These are phyloP conservation scores for Macrophya annulata DNA, from an alignment of 2,888 invertebrate species.

Conservation along the genomic window DNA sequence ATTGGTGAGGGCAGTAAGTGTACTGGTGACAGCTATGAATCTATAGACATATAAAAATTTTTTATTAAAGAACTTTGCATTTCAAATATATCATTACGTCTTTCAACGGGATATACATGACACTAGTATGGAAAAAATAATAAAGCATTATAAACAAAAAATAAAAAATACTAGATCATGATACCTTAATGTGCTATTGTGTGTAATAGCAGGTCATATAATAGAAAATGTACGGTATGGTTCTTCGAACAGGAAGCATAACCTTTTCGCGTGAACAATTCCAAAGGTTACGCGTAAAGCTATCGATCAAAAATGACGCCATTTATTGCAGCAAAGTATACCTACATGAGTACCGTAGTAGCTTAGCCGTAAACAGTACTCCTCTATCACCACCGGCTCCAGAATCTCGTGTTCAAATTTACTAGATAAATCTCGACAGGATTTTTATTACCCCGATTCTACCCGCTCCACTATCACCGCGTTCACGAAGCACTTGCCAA, in stretches of 20 bases:
- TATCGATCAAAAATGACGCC: constrained; percentile 54
- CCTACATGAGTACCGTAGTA: constrained; percentile 32
- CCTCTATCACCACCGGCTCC: constrained; percentile 37
- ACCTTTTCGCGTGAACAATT: constrained; percentile 57
- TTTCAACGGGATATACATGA: constrained; percentile 21
- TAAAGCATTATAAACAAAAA: neutral
- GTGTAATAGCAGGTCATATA: constrained; percentile 51
- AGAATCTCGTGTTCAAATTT: constrained; percentile 50
- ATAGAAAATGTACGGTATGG: constrained; percentile 49
- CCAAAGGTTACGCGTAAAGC: constrained; percentile 55
- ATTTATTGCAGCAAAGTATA: constrained; percentile 45
- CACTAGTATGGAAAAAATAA: neutral
- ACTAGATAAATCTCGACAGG: constrained; percentile 36
- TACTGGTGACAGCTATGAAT: neutral
- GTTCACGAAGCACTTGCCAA: neutral
- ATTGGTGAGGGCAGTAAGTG: neutral
- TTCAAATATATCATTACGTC: constrained; percentile 31
- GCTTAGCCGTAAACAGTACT: constrained; percentile 50
- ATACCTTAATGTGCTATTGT: constrained; percentile 57
- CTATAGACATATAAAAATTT: neutral
- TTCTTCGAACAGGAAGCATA: constrained; percentile 57
- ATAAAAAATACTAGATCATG: constrained; percentile 43
- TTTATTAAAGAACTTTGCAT: neutral
- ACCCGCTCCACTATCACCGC: neutral
- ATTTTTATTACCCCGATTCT: constrained; percentile 39